phyloP scores from a whole-genome alignment of 2,888 invertebrate genomes.

The Synergus itoensis region DNA sequence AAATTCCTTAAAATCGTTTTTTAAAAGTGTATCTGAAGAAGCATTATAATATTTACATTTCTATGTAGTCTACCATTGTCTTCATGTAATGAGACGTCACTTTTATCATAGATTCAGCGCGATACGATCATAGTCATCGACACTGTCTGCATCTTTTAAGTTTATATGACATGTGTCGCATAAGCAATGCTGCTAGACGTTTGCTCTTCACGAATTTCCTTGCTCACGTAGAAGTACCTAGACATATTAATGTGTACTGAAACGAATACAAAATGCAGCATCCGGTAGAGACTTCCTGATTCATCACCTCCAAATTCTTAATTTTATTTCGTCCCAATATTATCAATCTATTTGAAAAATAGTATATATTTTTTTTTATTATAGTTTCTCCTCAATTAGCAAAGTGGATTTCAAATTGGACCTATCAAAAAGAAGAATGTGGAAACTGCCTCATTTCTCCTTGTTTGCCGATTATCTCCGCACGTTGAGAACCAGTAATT shows the following conservation, averaged over 20 bases:
- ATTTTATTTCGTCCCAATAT: neutral
- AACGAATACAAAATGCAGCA: neutral
- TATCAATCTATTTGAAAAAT: neutral
- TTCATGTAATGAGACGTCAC: slow-evolving; percentile 62
- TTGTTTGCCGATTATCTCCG: slow-evolving; percentile 58
- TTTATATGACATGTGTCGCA: slow-evolving; percentile 64
- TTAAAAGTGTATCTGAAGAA: slow-evolving; percentile 11
- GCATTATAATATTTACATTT: slow-evolving; percentile 22
- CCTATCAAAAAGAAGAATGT: neutral
- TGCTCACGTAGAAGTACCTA: slow-evolving; percentile 4
- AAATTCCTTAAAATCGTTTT: too few relatives aligned
- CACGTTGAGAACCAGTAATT: slow-evolving; percentile 64
- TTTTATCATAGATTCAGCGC: slow-evolving; percentile 71
- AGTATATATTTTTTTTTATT: too few relatives aligned
- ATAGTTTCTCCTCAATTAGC: neutral
- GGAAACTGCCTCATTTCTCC: neutral
- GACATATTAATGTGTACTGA: neutral
- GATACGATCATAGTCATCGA: slow-evolving; percentile 71
- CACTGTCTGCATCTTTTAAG: slow-evolving; percentile 71
- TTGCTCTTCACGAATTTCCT: slow-evolving; percentile 28
- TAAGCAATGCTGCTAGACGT: slow-evolving; percentile 59
- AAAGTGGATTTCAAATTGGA: neutral
- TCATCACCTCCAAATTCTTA: neutral
- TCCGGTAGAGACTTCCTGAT: neutral
- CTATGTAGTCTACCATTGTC: slow-evolving; percentile 52